phyloP scores from a whole-genome alignment of 2,888 invertebrate species.

The Plebejus melissa region DNA sequence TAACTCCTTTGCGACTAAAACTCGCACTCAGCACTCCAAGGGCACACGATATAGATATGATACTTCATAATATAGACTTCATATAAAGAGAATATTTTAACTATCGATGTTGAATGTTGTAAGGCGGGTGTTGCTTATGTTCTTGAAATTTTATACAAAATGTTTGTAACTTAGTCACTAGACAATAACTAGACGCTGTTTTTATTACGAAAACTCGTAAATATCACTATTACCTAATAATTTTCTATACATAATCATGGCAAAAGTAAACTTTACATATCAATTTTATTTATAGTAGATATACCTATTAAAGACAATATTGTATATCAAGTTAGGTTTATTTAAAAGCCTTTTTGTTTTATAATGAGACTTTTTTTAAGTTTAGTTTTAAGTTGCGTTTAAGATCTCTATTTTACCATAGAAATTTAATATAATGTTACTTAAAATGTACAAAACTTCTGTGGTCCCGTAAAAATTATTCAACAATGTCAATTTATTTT shows the following conservation, averaged over 20 bases:
- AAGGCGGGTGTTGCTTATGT: constrained; percentile 42
- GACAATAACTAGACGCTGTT: constrained; percentile 5
- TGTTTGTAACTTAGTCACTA: constrained; percentile 20
- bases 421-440: not conserved
- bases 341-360: not conserved
- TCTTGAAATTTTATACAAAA: constrained; percentile 33
- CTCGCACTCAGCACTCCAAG: too few relatives aligned
- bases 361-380: not conserved
- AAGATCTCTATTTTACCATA: not conserved
- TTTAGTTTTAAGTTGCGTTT: not conserved
- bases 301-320: not conserved
- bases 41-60: not conserved
- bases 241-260: constrained; percentile 18
- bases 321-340: not conserved
- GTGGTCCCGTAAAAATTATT: not conserved
- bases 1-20: too few relatives aligned
- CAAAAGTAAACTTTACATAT: constrained; percentile 1
- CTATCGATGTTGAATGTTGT: constrained; percentile 51
- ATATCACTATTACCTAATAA: constrained; percentile 7
- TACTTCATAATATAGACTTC: constrained; percentile 12
- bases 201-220: not conserved
- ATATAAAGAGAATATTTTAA: constrained; percentile 28
- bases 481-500: too few relatives aligned
- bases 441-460: not conserved
- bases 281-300: constrained; percentile 3